Evolutionary conservation across 1,140 invertebrate species (phyloP), one percentile per base, ranked within the genome.

Genomic region (Formica exsecta): DNA sequence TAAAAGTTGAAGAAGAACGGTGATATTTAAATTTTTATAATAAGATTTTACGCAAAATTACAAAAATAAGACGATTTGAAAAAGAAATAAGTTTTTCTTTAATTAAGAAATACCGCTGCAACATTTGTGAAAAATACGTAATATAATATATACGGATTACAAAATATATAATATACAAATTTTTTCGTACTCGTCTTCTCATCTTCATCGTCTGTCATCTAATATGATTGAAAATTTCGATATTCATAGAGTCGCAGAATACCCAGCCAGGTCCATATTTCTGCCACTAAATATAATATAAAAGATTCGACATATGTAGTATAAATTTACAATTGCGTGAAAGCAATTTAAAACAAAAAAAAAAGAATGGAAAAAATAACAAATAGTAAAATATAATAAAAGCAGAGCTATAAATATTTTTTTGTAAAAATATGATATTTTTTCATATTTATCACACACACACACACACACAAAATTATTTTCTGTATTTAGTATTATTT

Each of bases 181-280:
- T 71, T 38, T 71, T 73, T 41, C 2, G 13, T 77, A 2, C 51
- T 5, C 2, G 16, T 32, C 13, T 32, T 71, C 0, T 59, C 38
- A 74, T 4, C 22, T 22, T 22, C 22, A 22, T 22, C 22, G 2
- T 44, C 22, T 16, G 9, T 13, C 0, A 22, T 25, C 51, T 68
- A 61, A 0, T 19, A 51, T 19, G 4, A 51, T 68, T 91, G 77
- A 71, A 91, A 92, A 0, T 86, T 87, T 87, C 92, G 91, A 1
- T 86, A 64, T 38, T 93, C 92, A 62, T 92, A 93, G 9, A 93
- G 81, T 11, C 85, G 87, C 44, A 93, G 70, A 36, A 92, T 91
- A 5, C 92, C 92, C n/a, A 92, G 36, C 90, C 92, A 93, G n/a
- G 88, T 86, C 92, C 92, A 93, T 16, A 93, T 68, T 88, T 93